Percentiles rank a stretch among this genome's conserved stretches.
Conservation (phyloP, 92 coral and sea anemone species). For the Ricordea florida region DNA sequence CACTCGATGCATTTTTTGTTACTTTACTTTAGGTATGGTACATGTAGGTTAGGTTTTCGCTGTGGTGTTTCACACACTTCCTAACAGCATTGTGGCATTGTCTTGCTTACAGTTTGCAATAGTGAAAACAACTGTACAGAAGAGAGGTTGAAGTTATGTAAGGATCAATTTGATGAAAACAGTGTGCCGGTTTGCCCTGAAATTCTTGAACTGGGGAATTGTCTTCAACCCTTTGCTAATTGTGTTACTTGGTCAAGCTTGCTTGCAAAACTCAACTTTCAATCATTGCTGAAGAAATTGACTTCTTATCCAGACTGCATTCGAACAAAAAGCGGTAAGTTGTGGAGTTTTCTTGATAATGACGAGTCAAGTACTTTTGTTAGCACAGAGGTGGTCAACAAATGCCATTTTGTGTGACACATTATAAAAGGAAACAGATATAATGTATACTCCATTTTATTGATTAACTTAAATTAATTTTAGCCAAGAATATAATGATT, state of each 20-base stretch:
- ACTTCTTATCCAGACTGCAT: constrained; percentile 35
- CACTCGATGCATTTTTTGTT: too few species aligned
- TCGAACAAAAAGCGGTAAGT: constrained; percentile 20
- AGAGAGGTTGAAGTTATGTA: not conserved
- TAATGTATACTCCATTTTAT: too few species aligned
- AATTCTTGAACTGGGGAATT: constrained; percentile 50
- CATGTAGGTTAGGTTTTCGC: too few species aligned
- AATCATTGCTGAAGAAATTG: constrained; percentile 24
- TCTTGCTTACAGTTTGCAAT: not conserved
- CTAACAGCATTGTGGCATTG: too few species aligned
- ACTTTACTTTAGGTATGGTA: too few species aligned
- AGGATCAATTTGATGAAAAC: constrained; percentile 49
- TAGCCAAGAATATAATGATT: too few species aligned
- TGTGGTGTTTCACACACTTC: too few species aligned
- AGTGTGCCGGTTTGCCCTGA: constrained; percentile 58
- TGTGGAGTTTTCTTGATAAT: not conserved
- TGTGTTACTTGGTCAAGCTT: not conserved
- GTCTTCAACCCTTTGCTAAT: constrained; percentile 23
- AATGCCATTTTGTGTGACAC: too few species aligned
- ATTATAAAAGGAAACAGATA: too few species aligned
- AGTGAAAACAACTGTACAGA: not conserved
- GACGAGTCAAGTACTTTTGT: not conserved
- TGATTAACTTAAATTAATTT: too few species aligned
- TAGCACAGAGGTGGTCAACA: too few species aligned
- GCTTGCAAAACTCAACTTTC: not conserved